Evolutionary conservation across 2,113 vertebrate species (phyloP).

Genomic region (Myotis brandtii): DNA sequence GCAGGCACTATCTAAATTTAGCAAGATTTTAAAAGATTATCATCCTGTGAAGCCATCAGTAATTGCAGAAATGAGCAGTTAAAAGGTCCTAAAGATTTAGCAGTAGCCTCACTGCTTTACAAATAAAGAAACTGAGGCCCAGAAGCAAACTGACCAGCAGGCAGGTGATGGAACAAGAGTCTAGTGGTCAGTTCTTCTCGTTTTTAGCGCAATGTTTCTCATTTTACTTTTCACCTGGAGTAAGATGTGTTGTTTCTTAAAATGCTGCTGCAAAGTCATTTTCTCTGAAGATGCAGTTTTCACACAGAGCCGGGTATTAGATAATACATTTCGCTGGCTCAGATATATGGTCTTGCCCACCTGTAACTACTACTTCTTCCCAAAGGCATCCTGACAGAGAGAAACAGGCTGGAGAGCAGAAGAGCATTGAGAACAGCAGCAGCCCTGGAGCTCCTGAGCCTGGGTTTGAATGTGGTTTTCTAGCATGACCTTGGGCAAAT

Average conservation of each 20-base stretch:
- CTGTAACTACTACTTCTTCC: neutral
- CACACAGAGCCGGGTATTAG: neutral
- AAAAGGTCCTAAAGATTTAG: neutral
- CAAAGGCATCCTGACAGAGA: neutral
- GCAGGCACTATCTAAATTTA: conserved; percentile 18
- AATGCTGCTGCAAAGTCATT: neutral
- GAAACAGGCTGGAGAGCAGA: neutral
- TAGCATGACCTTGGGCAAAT: neutral
- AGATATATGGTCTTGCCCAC: neutral
- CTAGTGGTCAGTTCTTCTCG: neutral
- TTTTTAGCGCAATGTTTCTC: neutral
- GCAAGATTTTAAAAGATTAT: conserved; percentile 17
- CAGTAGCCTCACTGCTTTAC: neutral
- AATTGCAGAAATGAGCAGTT: neutral
- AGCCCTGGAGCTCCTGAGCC: neutral
- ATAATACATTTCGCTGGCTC: neutral
- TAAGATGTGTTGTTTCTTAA: neutral
- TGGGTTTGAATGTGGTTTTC: neutral
- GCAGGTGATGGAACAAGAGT: neutral
- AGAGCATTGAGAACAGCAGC: neutral
- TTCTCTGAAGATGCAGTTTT: neutral
- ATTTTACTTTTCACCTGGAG: conserved; percentile 16
- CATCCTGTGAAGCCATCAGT: neutral
- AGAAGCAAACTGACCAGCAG: neutral
- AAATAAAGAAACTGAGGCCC: conserved; percentile 29